A percentile compares a stretch with the other conserved stretches of the same genome.
phyloP scores from a whole-genome alignment of 2,797 vertebrate genomes.

The Eutrigla gurnardus region DNA sequence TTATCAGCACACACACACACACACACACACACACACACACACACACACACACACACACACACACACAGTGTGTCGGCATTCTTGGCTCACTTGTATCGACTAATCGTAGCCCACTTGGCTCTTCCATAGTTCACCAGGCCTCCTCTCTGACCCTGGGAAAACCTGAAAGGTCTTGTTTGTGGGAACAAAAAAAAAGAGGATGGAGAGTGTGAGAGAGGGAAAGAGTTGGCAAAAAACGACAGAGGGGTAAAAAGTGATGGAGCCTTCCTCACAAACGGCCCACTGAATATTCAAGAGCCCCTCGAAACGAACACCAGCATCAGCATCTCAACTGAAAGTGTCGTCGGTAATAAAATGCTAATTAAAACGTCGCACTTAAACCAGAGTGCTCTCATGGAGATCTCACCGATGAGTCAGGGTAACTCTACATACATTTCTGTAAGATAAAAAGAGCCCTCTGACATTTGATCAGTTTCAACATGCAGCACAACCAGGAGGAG shows the following conservation, averaged over 20 bases:
- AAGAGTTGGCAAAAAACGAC: not conserved
- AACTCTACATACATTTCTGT: not conserved
- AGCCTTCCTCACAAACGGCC: conserved; percentile 1
- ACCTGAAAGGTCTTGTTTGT: not conserved
- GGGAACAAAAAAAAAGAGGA: conserved; percentile 12
- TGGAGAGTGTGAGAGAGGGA: not conserved
- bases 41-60: no score
- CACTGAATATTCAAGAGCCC: conserved; percentile 38
- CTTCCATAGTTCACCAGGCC: conserved; percentile 20
- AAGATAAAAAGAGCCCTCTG: conserved; percentile 5
- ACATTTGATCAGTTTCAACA: conserved; percentile 1
- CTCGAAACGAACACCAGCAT: conserved; percentile 13
- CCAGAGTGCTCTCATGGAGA: conserved; percentile 29
- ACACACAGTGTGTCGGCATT: not conserved
- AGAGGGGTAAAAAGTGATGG: not conserved
- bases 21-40: no score
- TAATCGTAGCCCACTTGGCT: conserved; percentile 36
- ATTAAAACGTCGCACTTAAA: conserved; percentile 25
- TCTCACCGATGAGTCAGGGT: conserved; percentile 9
- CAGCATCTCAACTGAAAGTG: conserved; percentile 18
- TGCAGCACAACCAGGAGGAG: not conserved
- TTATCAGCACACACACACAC: not conserved
- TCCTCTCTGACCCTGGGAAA: conserved; percentile 27
- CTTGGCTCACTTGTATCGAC: conserved; percentile 22
- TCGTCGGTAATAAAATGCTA: conserved; percentile 44